Evolutionary conservation across 2,888 invertebrate species (phyloP), one percentile per base, ranked within the genome.

Genomic region (Ganaspis brasiliensis): DNA sequence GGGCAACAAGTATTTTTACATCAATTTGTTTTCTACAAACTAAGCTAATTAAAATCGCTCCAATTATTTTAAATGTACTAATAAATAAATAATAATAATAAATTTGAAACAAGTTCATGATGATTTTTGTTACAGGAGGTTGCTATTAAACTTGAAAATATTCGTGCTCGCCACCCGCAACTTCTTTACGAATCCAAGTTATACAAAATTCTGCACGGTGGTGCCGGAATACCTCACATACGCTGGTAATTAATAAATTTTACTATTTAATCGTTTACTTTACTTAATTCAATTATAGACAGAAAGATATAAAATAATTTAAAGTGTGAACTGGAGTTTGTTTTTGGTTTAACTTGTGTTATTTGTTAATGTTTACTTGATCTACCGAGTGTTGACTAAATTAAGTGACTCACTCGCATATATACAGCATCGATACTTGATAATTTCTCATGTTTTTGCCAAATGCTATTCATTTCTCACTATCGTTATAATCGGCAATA

Each of bases 151-250:
- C 94, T 99, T 92, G 99, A 99, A 94, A 97, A 96, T 89, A 94
- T 97, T 87, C 96, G 97, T 92, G 99, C 99, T 82, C 96, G 99
- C 88, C 99, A 99, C 93, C 99, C 99, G 52, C 99, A 99, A 92
- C 95, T 99, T 87, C 95, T 99, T 85, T 99, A 99, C 92, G 99
- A 99, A 93, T 98, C 98, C 92, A 98, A 99, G 94, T 94, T 99
- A 85, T 99, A 99, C 94, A 98, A 98, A 94, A 96, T 99, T 93
- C 95, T 99, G 92, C 97, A 98, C 92, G 99, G 99, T 90, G 98
- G 98, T 91, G 95, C 97, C 89, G 98, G 98, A 86, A 98, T 99
- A 93, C 99, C 99, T 89, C 97, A 98, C 91, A 97, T 98, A 93
- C 97, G 97, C 83, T 91, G 91, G 91, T 91, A 88, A 85, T 78